These are phyloP conservation scores for Torymus tubicola DNA, from an alignment of 2,888 invertebrate species.

Conservation along the genomic window DNA sequence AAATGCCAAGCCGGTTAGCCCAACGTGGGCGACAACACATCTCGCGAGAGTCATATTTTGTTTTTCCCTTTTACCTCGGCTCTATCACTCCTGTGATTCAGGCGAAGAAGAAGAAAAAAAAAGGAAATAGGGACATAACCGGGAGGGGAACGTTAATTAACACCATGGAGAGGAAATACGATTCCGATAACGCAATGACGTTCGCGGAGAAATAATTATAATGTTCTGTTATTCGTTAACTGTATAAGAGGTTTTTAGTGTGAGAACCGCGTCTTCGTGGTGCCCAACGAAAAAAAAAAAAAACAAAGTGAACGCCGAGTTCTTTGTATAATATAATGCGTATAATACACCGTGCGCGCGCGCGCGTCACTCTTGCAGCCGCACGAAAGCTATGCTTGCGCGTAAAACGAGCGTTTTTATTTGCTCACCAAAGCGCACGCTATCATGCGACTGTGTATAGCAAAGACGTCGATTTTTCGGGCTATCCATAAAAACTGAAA, in stretches of 20 bases:
- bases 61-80: constrained; percentile 16
- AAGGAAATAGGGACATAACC: too few species aligned
- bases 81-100: background rate
- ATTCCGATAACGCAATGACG: background rate
- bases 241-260: too few species aligned
- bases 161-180: constrained; percentile 1
- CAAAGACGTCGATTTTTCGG: constrained; percentile 36
- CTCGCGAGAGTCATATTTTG: constrained; percentile 39
- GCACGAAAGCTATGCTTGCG: constrained; percentile 25
- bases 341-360: too few species aligned
- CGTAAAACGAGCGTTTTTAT: constrained; percentile 30
- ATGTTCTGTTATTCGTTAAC: background rate
- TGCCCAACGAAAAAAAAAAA: too few species aligned
- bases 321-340: too few species aligned
- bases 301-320: too few species aligned
- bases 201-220: background rate
- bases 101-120: too few species aligned
- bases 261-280: too few species aligned
- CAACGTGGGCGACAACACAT: constrained; percentile 15
- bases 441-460: background rate
- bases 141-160: constrained; percentile 21
- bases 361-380: constrained; percentile 7
- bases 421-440: constrained; percentile 1
- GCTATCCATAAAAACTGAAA: constrained; percentile 48
- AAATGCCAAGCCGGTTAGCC: constrained; percentile 54